Percentiles rank a stretch among this genome's conserved stretches.
Conservation (phyloP, 2,888 invertebrate species). For the Cephus runcator region DNA sequence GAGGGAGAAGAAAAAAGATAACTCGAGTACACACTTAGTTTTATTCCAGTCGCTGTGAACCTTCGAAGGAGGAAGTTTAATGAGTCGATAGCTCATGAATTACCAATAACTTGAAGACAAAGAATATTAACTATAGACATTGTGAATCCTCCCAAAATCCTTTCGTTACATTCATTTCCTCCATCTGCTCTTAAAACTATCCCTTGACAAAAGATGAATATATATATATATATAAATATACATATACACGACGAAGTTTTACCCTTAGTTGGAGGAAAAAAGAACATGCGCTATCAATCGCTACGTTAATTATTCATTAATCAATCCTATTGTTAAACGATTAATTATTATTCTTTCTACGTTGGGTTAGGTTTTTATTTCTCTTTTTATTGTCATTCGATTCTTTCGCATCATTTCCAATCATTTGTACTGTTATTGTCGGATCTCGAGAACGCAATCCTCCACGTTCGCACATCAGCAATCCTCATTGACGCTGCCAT, state of each 20-base stretch:
- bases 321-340: conserved; percentile 35
- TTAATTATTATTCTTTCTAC: conserved; percentile 41
- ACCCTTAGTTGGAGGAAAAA: conserved; percentile 24
- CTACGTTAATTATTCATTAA: conserved; percentile 35
- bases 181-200: conserved; percentile 11
- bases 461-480: neutral
- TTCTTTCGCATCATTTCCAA: conserved; percentile 9
- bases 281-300: neutral
- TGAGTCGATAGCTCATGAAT: neutral
- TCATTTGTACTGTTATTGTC: too few relatives aligned
- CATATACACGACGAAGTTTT: conserved; percentile 6
- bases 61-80: neutral
- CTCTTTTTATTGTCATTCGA: conserved; percentile 21
- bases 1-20: too few relatives aligned
- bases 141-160: conserved; percentile 23
- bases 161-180: conserved; percentile 29
- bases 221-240: neutral
- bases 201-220: conserved; percentile 20
- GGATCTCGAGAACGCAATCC: neutral
- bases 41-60: conserved; percentile 41
- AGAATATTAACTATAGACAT: neutral
- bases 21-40: conserved; percentile 28
- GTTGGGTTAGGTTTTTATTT: conserved; percentile 44
- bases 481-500: conserved; percentile 52
- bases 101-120: neutral